These are phyloP conservation scores for Glaucidium brasilianum DNA, from an alignment of 2,113 vertebrate genomes.

Conservation along the genomic window DNA sequence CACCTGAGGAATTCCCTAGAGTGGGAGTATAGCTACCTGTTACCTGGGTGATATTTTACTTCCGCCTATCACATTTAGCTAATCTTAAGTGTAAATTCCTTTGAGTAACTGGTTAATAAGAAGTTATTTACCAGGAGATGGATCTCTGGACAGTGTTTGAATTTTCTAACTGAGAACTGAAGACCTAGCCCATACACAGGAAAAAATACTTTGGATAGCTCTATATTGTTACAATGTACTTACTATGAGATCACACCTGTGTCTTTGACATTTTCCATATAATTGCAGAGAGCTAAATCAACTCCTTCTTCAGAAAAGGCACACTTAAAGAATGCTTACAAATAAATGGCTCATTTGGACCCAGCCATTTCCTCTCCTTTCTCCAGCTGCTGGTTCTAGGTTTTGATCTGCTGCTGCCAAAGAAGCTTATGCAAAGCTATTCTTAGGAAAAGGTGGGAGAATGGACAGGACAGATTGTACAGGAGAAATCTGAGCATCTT, in stretches of 20 bases:
- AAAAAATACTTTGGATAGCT: neutral
- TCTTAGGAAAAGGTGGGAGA: neutral
- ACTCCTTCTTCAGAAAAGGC: neutral
- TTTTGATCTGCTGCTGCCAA: neutral
- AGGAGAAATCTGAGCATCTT: neutral
- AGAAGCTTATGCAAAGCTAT: neutral
- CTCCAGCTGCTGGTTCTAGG: neutral
- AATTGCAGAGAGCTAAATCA: neutral
- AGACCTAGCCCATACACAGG: neutral
- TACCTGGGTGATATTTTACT: neutral
- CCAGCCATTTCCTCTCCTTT: neutral
- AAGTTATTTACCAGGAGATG: neutral
- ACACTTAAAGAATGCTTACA: neutral
- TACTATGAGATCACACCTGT: neutral
- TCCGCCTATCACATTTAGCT: neutral
- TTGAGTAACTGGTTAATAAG: neutral
- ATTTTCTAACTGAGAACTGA: neutral
- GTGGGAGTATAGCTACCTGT: neutral
- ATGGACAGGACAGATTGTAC: neutral
- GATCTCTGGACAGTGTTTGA: neutral
- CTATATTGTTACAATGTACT: neutral
- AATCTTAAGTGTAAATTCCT: neutral
- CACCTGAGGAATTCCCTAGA: neutral
- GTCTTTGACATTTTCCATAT: neutral
- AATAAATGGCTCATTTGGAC: neutral